These are phyloP conservation scores for Corvus moneduloides DNA, from an alignment of 2,113 vertebrate genomes.

Conservation along the genomic window DNA sequence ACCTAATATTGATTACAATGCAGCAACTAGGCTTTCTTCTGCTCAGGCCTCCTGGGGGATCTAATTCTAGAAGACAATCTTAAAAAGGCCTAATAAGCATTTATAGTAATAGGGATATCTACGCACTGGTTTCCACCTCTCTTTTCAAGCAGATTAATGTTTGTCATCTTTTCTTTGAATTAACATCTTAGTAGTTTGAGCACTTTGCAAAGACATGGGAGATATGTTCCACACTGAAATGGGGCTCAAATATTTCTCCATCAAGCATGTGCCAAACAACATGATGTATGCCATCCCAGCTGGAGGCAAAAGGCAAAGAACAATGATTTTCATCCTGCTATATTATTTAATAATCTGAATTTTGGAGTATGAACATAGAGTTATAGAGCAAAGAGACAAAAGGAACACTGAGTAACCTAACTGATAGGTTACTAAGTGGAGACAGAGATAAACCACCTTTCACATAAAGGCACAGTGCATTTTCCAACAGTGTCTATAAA, in stretches of 20 bases:
- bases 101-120: neutral
- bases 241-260: neutral
- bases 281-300: neutral
- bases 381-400: neutral
- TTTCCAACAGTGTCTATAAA: neutral
- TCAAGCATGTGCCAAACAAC: neutral
- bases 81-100: conserved; percentile 31
- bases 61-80: conserved; percentile 28
- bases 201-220: neutral
- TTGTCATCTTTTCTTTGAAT: neutral
- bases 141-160: conserved; percentile 11
- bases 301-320: neutral
- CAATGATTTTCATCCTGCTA: neutral
- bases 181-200: neutral
- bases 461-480: neutral
- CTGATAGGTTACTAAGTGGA: neutral
- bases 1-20: conserved; percentile 44
- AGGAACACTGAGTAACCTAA: neutral
- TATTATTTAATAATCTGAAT: neutral
- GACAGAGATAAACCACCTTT: neutral
- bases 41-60: neutral
- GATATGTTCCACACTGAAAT: neutral
- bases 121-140: neutral
- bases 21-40: conserved; percentile 11
- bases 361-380: neutral